A percentile compares a stretch with the other conserved stretches of the same genome.
Conservation (phyloP, 92 coral and sea anemone species). For the Zoanthus sociatus region DNA sequence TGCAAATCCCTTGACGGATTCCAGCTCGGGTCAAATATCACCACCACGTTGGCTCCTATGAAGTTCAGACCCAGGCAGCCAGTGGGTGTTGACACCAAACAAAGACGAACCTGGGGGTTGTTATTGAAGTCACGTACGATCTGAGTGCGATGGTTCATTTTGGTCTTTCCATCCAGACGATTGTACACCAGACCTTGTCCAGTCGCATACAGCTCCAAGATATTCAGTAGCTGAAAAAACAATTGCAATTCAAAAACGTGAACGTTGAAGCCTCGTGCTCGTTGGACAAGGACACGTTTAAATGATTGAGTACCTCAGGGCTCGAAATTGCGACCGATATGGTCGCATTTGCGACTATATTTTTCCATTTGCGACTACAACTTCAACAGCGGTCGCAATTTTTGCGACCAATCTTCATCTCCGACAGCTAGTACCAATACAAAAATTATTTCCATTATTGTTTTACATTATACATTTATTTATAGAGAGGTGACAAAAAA, state of each 20-base stretch:
- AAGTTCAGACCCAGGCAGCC: slow-evolving; percentile 96
- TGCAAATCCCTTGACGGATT: slow-evolving; percentile 95
- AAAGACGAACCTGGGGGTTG: slow-evolving; percentile 79
- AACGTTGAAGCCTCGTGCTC: background rate
- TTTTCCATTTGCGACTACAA: no score
- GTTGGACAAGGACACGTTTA: background rate
- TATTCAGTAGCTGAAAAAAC: slow-evolving; percentile 73
- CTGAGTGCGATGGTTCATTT: slow-evolving; percentile 77
- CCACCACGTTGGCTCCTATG: slow-evolving; percentile 96
- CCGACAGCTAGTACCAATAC: no score
- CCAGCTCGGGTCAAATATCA: slow-evolving; percentile 98
- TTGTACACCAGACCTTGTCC: slow-evolving; percentile 67
- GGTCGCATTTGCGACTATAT: no score
- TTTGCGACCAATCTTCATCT: no score
- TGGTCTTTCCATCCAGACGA: slow-evolving; percentile 91
- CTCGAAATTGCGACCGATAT: no score
- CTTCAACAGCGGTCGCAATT: no score
- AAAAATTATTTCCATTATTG: no score
- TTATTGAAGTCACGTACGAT: slow-evolving; percentile 92
- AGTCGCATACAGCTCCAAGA: slow-evolving; percentile 78
- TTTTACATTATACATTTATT: no score
- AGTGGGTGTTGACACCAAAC: slow-evolving; percentile 89
- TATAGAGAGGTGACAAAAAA: no score
- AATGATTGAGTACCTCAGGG: no score
- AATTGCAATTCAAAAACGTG: background rate